phyloP scores from a whole-genome alignment of 1,140 invertebrate genomes.

The Oncopeltus fasciatus region DNA sequence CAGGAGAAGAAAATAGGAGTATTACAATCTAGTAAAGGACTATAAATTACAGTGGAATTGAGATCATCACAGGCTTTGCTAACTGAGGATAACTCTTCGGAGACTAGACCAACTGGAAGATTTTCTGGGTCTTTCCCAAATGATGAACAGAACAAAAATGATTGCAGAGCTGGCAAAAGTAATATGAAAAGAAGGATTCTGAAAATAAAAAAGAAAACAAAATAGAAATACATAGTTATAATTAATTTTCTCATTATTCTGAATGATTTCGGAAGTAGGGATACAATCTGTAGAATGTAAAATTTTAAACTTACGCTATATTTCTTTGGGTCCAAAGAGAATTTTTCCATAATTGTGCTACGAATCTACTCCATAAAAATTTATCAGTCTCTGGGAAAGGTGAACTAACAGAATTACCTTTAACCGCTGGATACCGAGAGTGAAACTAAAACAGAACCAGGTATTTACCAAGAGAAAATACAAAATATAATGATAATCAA shows the following conservation, averaged over 20 bases:
- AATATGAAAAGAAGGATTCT: slow-evolving; percentile 67
- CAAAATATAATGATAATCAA: too few species aligned
- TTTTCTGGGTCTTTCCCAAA: slow-evolving; percentile 62
- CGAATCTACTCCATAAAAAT: slow-evolving; percentile 18
- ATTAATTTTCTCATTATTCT: neutral
- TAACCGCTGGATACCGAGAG: too few species aligned
- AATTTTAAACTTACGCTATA: slow-evolving; percentile 12
- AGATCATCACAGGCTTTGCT: slow-evolving; percentile 23
- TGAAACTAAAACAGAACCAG: too few species aligned
- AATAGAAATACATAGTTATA: neutral
- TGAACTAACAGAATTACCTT: too few species aligned
- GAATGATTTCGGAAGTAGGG: too few species aligned
- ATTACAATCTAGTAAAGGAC: slow-evolving; percentile 2
- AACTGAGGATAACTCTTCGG: slow-evolving; percentile 42
- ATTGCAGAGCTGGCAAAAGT: slow-evolving; percentile 63
- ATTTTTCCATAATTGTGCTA: slow-evolving; percentile 20
- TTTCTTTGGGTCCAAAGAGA: slow-evolving; percentile 17
- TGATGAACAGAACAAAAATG: slow-evolving; percentile 62
- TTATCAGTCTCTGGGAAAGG: slow-evolving; percentile 8
- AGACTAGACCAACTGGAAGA: slow-evolving; percentile 58
- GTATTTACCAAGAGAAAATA: too few species aligned
- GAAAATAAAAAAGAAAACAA: slow-evolving; percentile 28
- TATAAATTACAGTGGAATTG: slow-evolving; percentile 19
- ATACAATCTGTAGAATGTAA: neutral
- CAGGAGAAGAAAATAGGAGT: slow-evolving; percentile 15